Percentiles rank a stretch among this genome's conserved stretches.
Evolutionary conservation across 23 tunicate genomes (phyloP).

Genomic region (Phallusia fumigata): DNA sequence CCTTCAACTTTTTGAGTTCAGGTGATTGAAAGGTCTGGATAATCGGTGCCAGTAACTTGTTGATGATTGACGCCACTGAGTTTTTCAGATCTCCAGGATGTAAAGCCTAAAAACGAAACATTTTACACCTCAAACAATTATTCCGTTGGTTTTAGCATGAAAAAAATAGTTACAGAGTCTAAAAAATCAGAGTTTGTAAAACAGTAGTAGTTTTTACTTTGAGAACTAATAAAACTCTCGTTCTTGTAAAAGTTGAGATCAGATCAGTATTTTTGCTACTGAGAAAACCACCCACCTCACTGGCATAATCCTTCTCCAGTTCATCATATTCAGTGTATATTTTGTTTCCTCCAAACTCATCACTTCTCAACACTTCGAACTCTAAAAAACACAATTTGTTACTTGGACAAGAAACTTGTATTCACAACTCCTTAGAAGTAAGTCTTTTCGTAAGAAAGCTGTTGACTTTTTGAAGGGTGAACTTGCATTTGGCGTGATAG

Average conservation of each 20-base stretch:
- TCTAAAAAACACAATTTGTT: constrained; percentile 26
- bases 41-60: constrained; percentile 82
- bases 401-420: too few species aligned
- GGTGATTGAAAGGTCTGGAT: constrained; percentile 49
- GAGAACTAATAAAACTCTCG: too few species aligned
- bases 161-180: too few species aligned
- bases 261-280: background rate
- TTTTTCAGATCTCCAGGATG: constrained; percentile 98
- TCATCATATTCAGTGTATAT: constrained; percentile 55
- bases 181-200: background rate
- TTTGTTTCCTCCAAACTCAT: constrained; percentile 90
- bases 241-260: too few species aligned
- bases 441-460: too few species aligned
- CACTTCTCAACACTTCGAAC: constrained; percentile 60
- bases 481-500: too few species aligned
- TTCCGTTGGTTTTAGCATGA: too few species aligned
- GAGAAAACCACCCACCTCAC: constrained; percentile 26
- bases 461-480: too few species aligned
- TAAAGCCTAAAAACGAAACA: constrained; percentile 43
- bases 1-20: constrained; percentile 64
- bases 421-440: too few species aligned
- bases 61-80: constrained; percentile 68
- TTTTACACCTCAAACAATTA: too few species aligned
- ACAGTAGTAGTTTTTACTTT: background rate
- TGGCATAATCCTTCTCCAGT: constrained; percentile 78